These are phyloP conservation scores for Bactericera cockerelli DNA, from an alignment of 1,140 invertebrate genomes.

Conservation along the genomic window DNA sequence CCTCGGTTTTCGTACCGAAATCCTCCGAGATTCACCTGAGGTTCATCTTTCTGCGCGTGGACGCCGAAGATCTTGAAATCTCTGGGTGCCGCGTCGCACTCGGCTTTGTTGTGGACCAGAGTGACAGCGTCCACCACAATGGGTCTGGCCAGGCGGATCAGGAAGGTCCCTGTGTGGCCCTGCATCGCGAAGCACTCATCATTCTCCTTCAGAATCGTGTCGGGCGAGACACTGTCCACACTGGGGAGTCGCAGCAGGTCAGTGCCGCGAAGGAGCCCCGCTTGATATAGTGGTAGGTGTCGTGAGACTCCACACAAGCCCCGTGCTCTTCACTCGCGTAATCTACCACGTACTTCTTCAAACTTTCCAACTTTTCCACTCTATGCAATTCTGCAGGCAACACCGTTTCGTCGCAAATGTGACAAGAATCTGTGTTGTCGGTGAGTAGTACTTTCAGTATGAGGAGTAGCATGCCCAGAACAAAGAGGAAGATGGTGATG, in stretches of 20 bases:
- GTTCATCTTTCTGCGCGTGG: neutral
- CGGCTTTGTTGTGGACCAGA: neutral
- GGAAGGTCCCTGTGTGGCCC: neutral
- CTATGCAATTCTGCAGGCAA: no score
- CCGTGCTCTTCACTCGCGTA: neutral
- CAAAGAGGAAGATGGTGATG: no score
- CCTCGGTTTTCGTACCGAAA: neutral
- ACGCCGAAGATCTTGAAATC: neutral
- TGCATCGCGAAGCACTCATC: neutral
- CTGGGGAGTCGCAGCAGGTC: neutral
- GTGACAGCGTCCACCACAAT: neutral
- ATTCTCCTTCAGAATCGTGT: neutral
- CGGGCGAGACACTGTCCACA: neutral
- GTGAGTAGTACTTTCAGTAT: no score
- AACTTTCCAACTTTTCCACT: no score
- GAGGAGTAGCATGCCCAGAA: no score
- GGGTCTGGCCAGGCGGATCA: neutral
- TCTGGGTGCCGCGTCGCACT: constrained; percentile 1
- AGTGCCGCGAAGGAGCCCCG: neutral
- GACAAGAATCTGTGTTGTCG: no score
- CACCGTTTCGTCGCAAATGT: no score
- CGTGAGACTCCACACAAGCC: neutral
- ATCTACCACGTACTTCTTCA: neutral
- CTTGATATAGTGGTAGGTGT: neutral
- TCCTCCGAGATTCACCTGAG: neutral